These are phyloP conservation scores for Phalacrocorax carbo DNA, from an alignment of 2,113 vertebrate genomes.

Conservation along the genomic window DNA sequence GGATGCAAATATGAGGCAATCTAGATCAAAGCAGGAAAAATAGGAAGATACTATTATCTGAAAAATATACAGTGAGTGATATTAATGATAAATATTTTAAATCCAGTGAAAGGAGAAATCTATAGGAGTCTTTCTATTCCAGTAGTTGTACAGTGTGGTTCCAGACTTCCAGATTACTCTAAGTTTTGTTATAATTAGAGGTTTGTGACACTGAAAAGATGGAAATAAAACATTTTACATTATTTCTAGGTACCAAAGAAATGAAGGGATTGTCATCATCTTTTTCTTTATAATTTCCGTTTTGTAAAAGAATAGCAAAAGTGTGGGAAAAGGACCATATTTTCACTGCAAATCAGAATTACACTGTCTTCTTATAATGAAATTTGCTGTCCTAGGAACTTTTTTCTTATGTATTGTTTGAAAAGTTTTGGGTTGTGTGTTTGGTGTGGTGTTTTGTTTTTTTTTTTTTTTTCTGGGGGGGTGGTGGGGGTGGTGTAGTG, in stretches of 20 bases:
- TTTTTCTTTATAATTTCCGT: background rate
- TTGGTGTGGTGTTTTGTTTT: no score
- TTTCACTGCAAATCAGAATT: background rate
- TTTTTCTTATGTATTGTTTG: background rate
- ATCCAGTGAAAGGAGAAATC: background rate
- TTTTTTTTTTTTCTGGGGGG: no score
- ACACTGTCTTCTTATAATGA: background rate
- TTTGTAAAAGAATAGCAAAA: background rate
- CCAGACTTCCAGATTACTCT: background rate
- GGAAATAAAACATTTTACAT: background rate
- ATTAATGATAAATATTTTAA: constrained; percentile 22
- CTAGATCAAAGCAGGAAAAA: constrained; percentile 27
- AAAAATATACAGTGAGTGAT: background rate
- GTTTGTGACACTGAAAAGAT: background rate
- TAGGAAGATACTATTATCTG: background rate
- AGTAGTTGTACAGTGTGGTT: background rate
- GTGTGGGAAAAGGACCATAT: background rate
- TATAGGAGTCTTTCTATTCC: background rate
- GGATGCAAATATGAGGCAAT: constrained; percentile 32
- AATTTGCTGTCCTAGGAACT: background rate
- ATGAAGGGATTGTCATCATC: background rate
- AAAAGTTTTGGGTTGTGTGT: background rate
- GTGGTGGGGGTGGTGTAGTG: no score
- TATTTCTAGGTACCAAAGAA: background rate
- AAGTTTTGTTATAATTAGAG: background rate